Conservation (phyloP, 2,888 invertebrate genomes). For the Cheilosia vernalis region DNA sequence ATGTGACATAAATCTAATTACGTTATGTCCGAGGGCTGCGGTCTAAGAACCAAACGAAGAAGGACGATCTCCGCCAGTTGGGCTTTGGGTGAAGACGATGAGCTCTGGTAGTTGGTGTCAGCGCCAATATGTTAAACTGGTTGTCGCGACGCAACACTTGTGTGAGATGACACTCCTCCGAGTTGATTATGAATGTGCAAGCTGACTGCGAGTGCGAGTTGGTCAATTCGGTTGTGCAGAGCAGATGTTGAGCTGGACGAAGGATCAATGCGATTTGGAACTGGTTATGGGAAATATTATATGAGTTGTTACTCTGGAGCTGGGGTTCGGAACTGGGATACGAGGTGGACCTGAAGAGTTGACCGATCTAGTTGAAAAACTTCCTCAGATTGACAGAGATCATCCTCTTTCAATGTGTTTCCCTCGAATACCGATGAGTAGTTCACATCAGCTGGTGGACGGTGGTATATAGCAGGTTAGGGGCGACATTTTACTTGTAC, state of each 20-base stretch:
- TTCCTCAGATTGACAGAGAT: too few relatives aligned
- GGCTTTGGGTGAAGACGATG: constrained; percentile 38
- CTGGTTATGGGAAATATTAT: neutral
- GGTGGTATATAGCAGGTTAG: too few relatives aligned
- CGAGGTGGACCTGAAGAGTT: too few relatives aligned
- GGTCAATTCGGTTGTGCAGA: constrained; percentile 20
- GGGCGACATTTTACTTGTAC: too few relatives aligned
- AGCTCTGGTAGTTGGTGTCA: constrained; percentile 56
- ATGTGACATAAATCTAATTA: constrained; percentile 75
- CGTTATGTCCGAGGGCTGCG: constrained; percentile 63
- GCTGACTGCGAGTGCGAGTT: constrained; percentile 24
- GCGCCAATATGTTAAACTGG: constrained; percentile 63
- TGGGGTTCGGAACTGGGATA: too few relatives aligned
- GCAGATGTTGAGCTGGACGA: constrained; percentile 25
- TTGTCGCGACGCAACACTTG: constrained; percentile 52
- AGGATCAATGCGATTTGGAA: constrained; percentile 24
- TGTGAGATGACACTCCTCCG: constrained; percentile 60
- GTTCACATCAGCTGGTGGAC: too few relatives aligned
- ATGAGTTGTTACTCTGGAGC: too few relatives aligned
- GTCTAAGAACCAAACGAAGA: neutral
- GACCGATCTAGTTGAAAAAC: too few relatives aligned
- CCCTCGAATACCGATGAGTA: too few relatives aligned
- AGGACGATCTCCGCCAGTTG: neutral
- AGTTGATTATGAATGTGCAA: constrained; percentile 36
- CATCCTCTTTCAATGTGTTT: too few relatives aligned